These are phyloP conservation scores for Colistium nudipinnis DNA, from an alignment of 2,113 vertebrate species.

Conservation along the genomic window DNA sequence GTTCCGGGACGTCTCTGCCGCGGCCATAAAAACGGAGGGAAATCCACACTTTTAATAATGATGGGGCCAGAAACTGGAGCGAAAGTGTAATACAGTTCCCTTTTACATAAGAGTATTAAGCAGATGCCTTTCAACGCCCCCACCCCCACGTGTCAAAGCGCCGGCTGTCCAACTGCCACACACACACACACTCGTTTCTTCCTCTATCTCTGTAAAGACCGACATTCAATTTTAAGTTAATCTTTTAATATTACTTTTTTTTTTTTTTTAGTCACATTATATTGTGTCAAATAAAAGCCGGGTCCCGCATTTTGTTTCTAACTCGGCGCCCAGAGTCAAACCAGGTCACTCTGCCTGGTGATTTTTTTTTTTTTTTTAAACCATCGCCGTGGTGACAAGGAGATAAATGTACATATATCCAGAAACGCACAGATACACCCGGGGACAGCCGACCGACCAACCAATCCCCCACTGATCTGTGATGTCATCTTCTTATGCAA, in stretches of 20 bases:
- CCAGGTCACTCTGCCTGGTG: neutral
- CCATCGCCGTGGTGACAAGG: slow-evolving; percentile 12
- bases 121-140: slow-evolving; percentile 74
- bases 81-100: slow-evolving; percentile 76
- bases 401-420: slow-evolving; percentile 31
- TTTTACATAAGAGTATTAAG: slow-evolving; percentile 85
- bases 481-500: slow-evolving; percentile 82
- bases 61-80: slow-evolving; percentile 56
- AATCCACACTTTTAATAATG: slow-evolving; percentile 75
- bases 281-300: neutral
- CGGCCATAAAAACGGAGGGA: slow-evolving; percentile 26
- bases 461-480: slow-evolving; percentile 66
- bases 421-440: slow-evolving; percentile 33
- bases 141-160: slow-evolving; percentile 38
- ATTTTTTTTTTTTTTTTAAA: neutral
- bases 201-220: slow-evolving; percentile 11
- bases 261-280: neutral
- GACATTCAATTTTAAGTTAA: neutral
- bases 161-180: slow-evolving; percentile 57
- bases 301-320: too few relatives aligned
- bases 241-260: neutral
- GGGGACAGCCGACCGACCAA: slow-evolving; percentile 31
- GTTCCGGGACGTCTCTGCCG: too few relatives aligned
- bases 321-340: neutral
- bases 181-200: slow-evolving; percentile 19